phyloP scores from a whole-genome alignment of 2,797 vertebrate genomes.

The Gephyroberyx darwinii region DNA sequence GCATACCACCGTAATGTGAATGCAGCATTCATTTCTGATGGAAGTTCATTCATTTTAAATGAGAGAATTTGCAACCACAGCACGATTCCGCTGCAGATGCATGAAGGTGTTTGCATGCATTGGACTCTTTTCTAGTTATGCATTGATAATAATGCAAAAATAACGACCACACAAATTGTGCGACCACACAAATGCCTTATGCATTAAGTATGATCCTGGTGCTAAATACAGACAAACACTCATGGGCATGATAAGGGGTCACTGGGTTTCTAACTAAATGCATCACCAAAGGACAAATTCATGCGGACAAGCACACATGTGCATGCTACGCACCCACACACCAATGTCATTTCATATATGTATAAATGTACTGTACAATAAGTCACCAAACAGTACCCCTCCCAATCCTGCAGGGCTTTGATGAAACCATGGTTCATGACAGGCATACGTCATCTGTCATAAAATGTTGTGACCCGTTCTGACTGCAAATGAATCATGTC shows the following conservation, averaged over 20 bases:
- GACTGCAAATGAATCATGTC: constrained; percentile 43
- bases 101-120: too few relatives aligned
- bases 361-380: constrained; percentile 13
- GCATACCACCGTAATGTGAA: too few relatives aligned
- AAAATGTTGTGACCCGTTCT: constrained; percentile 34
- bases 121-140: too few relatives aligned
- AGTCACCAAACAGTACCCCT: constrained; percentile 4
- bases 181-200: too few relatives aligned
- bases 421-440: constrained; percentile 29
- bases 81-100: too few relatives aligned
- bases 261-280: neutral
- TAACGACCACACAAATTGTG: too few relatives aligned
- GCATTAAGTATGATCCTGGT: too few relatives aligned
- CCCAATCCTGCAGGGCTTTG: neutral
- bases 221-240: neutral
- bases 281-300: neutral
- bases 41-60: too few relatives aligned
- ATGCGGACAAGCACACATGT: neutral
- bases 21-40: too few relatives aligned
- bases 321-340: constrained; percentile 10
- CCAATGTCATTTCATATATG: constrained; percentile 12
- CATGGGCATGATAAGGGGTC: neutral
- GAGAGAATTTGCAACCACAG: too few relatives aligned
- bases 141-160: too few relatives aligned
- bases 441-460: constrained; percentile 25